phyloP scores from a whole-genome alignment of 2,113 vertebrate species.

The Toxotes chatareus region DNA sequence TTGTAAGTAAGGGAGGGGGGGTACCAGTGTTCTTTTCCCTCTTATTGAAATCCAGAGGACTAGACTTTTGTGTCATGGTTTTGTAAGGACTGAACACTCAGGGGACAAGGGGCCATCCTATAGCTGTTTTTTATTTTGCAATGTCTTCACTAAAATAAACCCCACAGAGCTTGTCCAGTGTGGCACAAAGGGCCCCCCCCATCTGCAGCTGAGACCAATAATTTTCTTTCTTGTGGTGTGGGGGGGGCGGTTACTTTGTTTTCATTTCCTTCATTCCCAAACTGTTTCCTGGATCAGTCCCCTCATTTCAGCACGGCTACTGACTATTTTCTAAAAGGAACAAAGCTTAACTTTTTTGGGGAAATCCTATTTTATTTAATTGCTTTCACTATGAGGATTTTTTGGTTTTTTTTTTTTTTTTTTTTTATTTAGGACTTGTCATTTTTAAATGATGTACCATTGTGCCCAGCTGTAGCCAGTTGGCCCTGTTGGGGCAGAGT shows the following conservation, averaged over 20 bases:
- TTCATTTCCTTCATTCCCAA: constrained; percentile 54
- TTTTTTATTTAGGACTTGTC: constrained; percentile 55
- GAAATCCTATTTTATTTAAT: constrained; percentile 79
- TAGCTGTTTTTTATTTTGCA: constrained; percentile 48
- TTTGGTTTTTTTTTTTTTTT: constrained; percentile 51
- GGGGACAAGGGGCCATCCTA: constrained; percentile 71
- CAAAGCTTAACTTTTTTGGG: constrained; percentile 52
- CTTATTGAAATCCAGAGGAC: constrained; percentile 49
- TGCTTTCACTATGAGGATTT: constrained; percentile 56
- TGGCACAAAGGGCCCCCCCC: constrained; percentile 52
- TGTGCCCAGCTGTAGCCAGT: constrained; percentile 60
- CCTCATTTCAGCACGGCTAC: constrained; percentile 67
- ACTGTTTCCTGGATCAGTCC: constrained; percentile 30
- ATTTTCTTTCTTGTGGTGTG: constrained; percentile 29
- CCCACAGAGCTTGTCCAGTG: constrained; percentile 42
- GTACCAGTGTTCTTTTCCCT: constrained; percentile 54
- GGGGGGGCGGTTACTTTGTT: constrained; percentile 9
- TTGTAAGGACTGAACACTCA: constrained; percentile 76
- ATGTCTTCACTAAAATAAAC: constrained; percentile 33
- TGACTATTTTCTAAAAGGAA: constrained; percentile 72
- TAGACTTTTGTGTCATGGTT: constrained; percentile 49
- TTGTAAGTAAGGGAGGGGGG: constrained; percentile 12
- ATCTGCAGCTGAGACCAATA: constrained; percentile 72
- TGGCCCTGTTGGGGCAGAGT: constrained; percentile 61
- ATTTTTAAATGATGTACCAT: constrained; percentile 54